Conservation (phyloP, 2,888 invertebrate genomes). For the Polyommatus icarus region DNA sequence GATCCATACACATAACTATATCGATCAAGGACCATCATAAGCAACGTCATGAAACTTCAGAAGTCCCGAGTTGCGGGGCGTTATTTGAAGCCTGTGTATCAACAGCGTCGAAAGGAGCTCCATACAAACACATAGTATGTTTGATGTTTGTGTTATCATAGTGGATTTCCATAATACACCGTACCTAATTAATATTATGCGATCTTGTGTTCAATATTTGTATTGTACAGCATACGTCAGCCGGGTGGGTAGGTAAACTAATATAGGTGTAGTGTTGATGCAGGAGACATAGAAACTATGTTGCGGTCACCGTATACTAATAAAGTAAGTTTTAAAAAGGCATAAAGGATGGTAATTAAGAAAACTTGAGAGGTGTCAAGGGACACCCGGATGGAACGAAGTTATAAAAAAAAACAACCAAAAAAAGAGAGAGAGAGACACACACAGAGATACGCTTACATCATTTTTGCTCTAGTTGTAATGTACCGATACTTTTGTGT, state of each 20-base stretch:
- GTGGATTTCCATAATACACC: slow-evolving; percentile 34
- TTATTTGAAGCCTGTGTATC: background rate
- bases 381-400: too few species aligned
- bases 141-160: slow-evolving; percentile 31
- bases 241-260: slow-evolving; percentile 5
- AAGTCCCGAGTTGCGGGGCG: background rate
- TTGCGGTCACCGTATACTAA: too few species aligned
- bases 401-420: too few species aligned
- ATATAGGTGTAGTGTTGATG: background rate
- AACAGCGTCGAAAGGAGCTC: slow-evolving; percentile 16
- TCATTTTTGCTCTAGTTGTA: too few species aligned
- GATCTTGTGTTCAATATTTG: slow-evolving; percentile 32
- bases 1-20: background rate
- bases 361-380: too few species aligned
- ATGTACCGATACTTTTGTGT: too few species aligned
- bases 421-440: too few species aligned
- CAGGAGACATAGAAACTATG: background rate
- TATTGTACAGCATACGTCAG: slow-evolving; percentile 23
- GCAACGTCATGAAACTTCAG: background rate
- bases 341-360: too few species aligned
- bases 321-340: too few species aligned
- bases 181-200: slow-evolving; percentile 32
- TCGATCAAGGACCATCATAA: background rate
- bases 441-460: too few species aligned
- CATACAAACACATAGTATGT: slow-evolving; percentile 2